Evolutionary conservation across 92 coral and sea anemone genomes (phyloP).

Genomic region (Zoanthus gigantus): DNA sequence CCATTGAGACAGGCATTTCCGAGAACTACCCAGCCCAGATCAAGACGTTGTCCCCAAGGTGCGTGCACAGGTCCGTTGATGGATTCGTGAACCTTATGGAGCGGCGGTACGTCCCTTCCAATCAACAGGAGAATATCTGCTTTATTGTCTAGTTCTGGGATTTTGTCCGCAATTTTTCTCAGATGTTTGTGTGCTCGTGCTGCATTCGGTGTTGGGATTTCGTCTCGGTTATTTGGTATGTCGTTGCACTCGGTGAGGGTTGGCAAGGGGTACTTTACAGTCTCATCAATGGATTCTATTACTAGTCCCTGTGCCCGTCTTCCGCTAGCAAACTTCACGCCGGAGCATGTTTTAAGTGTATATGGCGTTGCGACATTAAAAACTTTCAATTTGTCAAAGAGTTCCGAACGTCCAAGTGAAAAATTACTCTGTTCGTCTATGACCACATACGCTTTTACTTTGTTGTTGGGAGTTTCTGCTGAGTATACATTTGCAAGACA

Average conservation of each 20-base stretch:
- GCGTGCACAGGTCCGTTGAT: slow-evolving; percentile 60
- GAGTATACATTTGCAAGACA: slow-evolving; percentile 61
- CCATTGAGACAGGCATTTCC: slow-evolving; percentile 69
- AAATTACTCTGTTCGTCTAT: slow-evolving; percentile 63
- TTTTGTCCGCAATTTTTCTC: slow-evolving; percentile 23
- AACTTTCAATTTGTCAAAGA: slow-evolving; percentile 50
- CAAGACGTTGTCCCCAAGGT: slow-evolving; percentile 66
- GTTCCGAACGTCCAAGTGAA: slow-evolving; percentile 53
- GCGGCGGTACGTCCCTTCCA: slow-evolving; percentile 60
- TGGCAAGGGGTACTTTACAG: neutral
- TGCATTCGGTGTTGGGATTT: slow-evolving; percentile 41
- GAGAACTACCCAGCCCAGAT: slow-evolving; percentile 65
- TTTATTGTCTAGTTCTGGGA: slow-evolving; percentile 44
- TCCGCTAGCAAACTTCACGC: slow-evolving; percentile 43
- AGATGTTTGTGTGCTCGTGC: slow-evolving; percentile 64
- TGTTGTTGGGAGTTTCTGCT: slow-evolving; percentile 37
- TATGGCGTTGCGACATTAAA: slow-evolving; percentile 49
- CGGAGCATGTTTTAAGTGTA: slow-evolving; percentile 64
- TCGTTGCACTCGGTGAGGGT: slow-evolving; percentile 38
- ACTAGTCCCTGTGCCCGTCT: slow-evolving; percentile 61
- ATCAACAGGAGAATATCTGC: slow-evolving; percentile 62
- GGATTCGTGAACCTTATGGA: slow-evolving; percentile 68
- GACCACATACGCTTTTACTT: slow-evolving; percentile 41
- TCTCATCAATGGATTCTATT: slow-evolving; percentile 49
- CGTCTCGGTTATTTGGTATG: slow-evolving; percentile 19